Conservation (phyloP, 2,797 vertebrate genomes). For the Salarias fasciatus region DNA sequence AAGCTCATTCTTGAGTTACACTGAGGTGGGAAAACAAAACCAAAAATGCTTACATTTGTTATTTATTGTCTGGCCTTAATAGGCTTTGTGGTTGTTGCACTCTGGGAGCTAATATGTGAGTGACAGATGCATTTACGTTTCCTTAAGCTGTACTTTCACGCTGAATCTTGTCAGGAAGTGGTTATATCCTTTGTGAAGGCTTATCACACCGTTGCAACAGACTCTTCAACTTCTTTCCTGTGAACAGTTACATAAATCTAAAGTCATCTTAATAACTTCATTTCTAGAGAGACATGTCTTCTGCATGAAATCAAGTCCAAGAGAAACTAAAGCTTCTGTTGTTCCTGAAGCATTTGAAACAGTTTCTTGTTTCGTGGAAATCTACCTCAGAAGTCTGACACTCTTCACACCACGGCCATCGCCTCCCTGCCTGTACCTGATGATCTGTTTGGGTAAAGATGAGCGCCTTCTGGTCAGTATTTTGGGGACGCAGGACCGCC, state of each 20-base stretch:
- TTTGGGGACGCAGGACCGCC: slow-evolving; percentile 90
- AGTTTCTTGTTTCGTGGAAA: too few relatives aligned
- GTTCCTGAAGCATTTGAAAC: too few relatives aligned
- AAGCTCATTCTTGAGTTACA: not conserved
- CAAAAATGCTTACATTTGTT: not conserved
- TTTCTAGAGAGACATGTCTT: too few relatives aligned
- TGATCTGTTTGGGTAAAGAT: slow-evolving; percentile 85
- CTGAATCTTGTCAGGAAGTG: not conserved
- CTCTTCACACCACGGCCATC: too few relatives aligned
- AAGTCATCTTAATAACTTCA: too few relatives aligned
- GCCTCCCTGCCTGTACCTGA: slow-evolving; percentile 86
- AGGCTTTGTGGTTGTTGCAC: too few relatives aligned
- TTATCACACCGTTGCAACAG: not conserved
- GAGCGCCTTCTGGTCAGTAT: slow-evolving; percentile 76
- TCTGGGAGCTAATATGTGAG: not conserved
- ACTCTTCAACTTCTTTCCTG: too few relatives aligned
- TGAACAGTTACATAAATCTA: too few relatives aligned
- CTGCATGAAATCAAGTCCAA: too few relatives aligned
- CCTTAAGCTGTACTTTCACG: not conserved
- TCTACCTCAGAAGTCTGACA: too few relatives aligned
- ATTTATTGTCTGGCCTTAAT: not conserved
- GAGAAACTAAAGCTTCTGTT: too few relatives aligned
- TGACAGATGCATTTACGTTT: not conserved
- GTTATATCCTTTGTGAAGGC: not conserved
- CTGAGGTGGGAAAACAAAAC: too few relatives aligned